Base-by-base conservation (phyloP, 30 jellyfish, hydroid and myxozoan genomes). In the Turritopsis dohrnii region DNA sequence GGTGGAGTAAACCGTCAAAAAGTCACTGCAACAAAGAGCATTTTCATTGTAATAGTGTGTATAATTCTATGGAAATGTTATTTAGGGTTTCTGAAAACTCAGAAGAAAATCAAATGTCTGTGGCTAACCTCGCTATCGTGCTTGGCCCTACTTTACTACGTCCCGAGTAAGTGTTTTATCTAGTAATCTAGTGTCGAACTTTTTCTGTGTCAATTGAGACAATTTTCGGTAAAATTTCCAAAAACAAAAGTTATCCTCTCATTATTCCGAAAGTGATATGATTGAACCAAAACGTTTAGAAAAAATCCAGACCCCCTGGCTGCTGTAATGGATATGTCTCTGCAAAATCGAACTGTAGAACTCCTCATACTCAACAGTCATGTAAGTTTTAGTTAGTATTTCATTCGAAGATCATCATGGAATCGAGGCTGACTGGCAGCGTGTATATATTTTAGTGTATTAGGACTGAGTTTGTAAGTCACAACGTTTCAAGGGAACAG, bases 241-340 rank as follows among this genome's bases (percentile, higher is more conserved):
- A 13, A 41, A 13, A 41, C 13, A 41, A 41, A 41, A 41, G n/a
- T n/a, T n/a, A n/a, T n/a, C n/a, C n/a, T n/a, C n/a, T n/a, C n/a
- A n/a, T n/a, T n/a, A n/a, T n/a, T n/a, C n/a, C n/a, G n/a, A n/a
- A n/a, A n/a, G n/a, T n/a, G n/a, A n/a, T n/a, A n/a, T n/a, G n/a
- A n/a, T n/a, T n/a, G n/a, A n/a, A n/a, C n/a, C n/a, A n/a, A 13
- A 41, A 41, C 60, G 54, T 65, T 54, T 75, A 93, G 98, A 65
- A 96, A 96, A 22, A 83, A 89, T 66, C 86, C 96, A 8, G 79
- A 88, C 21, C 88, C 98, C 24, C 53, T 93, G 54, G 77, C 95
- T 8, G 96, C 98, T 0, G 85, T 93, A 3, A 93, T 93, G 98
- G 98, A 93, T 54, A 88, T 93, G 98, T 71, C 96, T 16, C 96